A percentile compares a stretch with the other conserved stretches of the same genome.
Evolutionary conservation across 2,113 vertebrate genomes (phyloP).

Genomic region (Psittacara wagleri): DNA sequence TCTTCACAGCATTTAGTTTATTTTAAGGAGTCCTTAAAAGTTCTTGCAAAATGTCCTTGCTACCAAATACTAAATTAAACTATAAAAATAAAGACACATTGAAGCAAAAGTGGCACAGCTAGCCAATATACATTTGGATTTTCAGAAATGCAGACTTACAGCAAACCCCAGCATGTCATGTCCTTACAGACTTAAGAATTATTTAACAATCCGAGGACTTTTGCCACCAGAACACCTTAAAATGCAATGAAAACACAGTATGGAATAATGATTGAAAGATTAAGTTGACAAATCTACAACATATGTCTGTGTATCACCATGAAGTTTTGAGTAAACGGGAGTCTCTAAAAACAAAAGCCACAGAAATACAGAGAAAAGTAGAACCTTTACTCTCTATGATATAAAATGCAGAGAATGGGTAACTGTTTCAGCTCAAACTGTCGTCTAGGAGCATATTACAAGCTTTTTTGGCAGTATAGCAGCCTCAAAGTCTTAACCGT

Average conservation of each 20-base stretch:
- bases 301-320: neutral
- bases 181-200: neutral
- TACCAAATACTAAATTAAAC: neutral
- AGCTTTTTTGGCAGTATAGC: neutral
- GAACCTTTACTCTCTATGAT: neutral
- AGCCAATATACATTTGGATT: neutral
- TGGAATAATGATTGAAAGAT: neutral
- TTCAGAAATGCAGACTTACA: neutral
- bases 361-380: neutral
- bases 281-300: neutral
- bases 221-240: neutral
- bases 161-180: neutral
- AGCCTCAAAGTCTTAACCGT: neutral
- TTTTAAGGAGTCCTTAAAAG: neutral
- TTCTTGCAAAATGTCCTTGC: neutral
- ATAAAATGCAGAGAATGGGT: neutral
- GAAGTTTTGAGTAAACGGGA: neutral
- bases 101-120: neutral
- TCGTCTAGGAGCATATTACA: neutral
- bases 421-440: neutral
- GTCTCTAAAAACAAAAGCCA: neutral
- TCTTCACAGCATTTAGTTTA: slow-evolving; percentile 48
- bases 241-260: neutral
- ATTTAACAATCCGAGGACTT: neutral
- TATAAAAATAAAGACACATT: neutral